Evolutionary conservation across 2,113 vertebrate genomes (phyloP).

Genomic region (Stictonetta naevosa): DNA sequence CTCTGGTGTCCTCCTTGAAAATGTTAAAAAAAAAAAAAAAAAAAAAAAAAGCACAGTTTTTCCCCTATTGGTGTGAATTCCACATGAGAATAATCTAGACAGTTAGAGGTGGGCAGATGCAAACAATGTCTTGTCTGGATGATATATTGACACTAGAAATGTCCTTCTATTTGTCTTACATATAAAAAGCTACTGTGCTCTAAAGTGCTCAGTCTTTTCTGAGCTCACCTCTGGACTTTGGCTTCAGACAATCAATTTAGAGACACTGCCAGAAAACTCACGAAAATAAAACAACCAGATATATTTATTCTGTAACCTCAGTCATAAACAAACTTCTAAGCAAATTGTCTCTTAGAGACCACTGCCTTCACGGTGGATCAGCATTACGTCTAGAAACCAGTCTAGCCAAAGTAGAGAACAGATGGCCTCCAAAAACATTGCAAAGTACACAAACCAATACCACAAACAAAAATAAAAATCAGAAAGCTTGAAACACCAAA

Average conservation of each 20-base stretch:
- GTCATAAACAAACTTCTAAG: background rate
- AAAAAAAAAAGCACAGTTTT: background rate
- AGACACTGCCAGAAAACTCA: background rate
- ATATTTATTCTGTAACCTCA: background rate
- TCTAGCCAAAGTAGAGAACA: background rate
- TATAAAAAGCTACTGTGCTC: background rate
- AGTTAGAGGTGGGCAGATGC: background rate
- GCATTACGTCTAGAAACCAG: background rate
- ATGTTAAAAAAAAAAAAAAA: background rate
- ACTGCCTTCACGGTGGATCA: background rate
- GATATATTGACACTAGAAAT: background rate
- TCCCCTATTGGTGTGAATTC: background rate
- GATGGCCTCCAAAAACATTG: background rate
- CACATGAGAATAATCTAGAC: background rate
- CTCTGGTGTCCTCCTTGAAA: background rate
- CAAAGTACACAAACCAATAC: background rate
- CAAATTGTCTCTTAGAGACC: background rate
- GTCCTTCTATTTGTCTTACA: background rate
- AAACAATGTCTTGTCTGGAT: background rate
- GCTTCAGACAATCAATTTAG: background rate
- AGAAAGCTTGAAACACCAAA: background rate
- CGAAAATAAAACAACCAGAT: background rate
- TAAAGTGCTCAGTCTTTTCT: background rate
- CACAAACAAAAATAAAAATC: background rate
- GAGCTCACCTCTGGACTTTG: background rate